Base-by-base conservation (phyloP, 2,888 invertebrate species). In the Tetropium fuscum region DNA sequence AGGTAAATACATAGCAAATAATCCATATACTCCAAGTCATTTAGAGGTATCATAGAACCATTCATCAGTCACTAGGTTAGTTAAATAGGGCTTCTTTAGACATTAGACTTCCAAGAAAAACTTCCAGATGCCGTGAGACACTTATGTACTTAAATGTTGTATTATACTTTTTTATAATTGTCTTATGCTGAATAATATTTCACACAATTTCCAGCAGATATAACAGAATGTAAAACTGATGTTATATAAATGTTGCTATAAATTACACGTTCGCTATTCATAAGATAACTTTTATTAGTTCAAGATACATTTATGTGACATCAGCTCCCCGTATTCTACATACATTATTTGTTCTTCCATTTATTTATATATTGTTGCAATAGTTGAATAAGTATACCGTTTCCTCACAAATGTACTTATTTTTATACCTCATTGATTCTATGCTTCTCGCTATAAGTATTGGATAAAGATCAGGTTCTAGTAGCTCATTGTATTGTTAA, bases 381-480 rank as follows among this genome's bases (percentile, higher is more conserved):
- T 68, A 70, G 65, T 45, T 60, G 20, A 56, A 56, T 63, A 54
- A 25, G 20, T 25, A 60, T 53, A 56, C 60, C 56, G 30, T 60
- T 53, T 58, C 58, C 53, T 56, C 43, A 54, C 51, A 64, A 65
- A 66, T 59, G 62, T 69, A 67, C 67, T 71, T 72, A 70, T 72
- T 69, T 72, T 70, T 70, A 71, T 70, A 71, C 70, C 71, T 72
- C 69, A 63, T 69, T 49, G 7, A 56, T 64, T 69, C 70, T 62
- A 63, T 71, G 76, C 75, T 77, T 76, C 66, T 72, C 72, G 74
- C 75, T 75, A 74, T 73, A 73, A 68, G 58, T 16, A 48, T 22
- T 48, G 48, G 48, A 36, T 25, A n/a, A 22, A 51, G 40, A 51
- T 25, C 51, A 18, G 51, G 27, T 51, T 27, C 40, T 27, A 40